Conservation (phyloP, 2,888 invertebrate genomes). For the Tenodera sinensis region DNA sequence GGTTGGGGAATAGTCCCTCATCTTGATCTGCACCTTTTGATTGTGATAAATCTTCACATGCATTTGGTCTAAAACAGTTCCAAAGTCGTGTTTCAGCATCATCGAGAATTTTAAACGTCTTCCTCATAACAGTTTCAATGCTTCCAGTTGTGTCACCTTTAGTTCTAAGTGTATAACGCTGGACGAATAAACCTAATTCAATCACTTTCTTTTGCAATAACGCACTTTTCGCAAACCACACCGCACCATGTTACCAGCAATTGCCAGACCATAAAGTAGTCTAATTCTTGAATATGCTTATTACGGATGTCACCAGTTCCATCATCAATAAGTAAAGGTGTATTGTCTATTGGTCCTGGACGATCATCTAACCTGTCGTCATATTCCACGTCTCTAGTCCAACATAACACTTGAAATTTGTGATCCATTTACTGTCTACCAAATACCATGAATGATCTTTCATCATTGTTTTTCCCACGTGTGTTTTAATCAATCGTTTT, state of each 20-base stretch:
- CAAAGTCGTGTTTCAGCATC: constrained; percentile 46
- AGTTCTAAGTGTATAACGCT: constrained; percentile 44
- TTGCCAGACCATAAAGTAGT: constrained; percentile 49
- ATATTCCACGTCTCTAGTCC: not conserved
- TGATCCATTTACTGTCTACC: constrained; percentile 12
- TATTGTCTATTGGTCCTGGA: constrained; percentile 48
- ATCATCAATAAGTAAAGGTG: constrained; percentile 32
- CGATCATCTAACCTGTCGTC: constrained; percentile 30
- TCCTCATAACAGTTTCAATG: constrained; percentile 41
- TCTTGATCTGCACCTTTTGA: constrained; percentile 45
- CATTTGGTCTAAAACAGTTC: constrained; percentile 45
- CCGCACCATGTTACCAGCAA: constrained; percentile 44
- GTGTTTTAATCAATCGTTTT: too few relatives aligned
- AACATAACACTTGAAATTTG: not conserved
- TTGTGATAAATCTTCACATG: constrained; percentile 44
- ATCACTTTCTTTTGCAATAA: not conserved
- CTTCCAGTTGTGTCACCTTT: constrained; percentile 41
- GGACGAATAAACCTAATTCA: constrained; percentile 41
- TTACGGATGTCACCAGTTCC: constrained; percentile 41
- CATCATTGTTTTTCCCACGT: too few relatives aligned
- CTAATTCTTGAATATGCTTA: constrained; percentile 47
- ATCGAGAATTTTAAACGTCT: constrained; percentile 43
- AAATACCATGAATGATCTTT: not conserved
- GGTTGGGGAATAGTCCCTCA: constrained; percentile 45
- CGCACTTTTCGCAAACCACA: constrained; percentile 34